Evolutionary conservation across 2,113 vertebrate species (phyloP).

Genomic region (Dromaius novaehollandiae): DNA sequence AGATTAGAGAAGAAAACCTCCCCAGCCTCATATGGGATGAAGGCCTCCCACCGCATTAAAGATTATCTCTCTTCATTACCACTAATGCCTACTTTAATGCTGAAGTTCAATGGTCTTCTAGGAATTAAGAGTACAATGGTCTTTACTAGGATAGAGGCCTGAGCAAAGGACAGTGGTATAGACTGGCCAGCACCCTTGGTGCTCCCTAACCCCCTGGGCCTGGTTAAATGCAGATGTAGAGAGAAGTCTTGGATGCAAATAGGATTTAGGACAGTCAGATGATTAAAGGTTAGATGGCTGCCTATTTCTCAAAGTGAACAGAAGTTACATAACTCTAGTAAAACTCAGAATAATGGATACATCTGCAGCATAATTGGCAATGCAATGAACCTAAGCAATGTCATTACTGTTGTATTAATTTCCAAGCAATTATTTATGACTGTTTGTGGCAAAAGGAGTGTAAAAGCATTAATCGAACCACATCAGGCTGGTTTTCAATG

Average conservation of each 20-base stretch:
- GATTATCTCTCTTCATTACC: background rate
- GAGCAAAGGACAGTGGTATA: background rate
- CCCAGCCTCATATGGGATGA: fast-evolving
- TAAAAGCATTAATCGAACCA: background rate
- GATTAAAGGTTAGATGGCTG: fast-evolving
- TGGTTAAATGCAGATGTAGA: background rate
- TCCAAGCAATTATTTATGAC: background rate
- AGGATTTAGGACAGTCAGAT: background rate
- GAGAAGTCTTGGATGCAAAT: background rate
- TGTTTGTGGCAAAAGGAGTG: background rate
- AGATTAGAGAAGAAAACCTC: background rate
- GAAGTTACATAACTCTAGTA: background rate
- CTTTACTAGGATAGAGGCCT: background rate
- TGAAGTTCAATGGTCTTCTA: background rate
- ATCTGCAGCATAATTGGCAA: background rate
- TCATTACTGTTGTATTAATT: background rate
- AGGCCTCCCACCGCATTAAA: fast-evolving
- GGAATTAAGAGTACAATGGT: background rate
- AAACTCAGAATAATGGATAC: background rate
- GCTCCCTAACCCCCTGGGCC: background rate
- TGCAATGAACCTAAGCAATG: background rate
- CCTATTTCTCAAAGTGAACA: background rate
- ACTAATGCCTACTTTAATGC: background rate
- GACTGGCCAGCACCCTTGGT: background rate
- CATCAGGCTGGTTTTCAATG: background rate